Conservation (phyloP, 2,888 invertebrate species). For the Lomographa bimaculata region DNA sequence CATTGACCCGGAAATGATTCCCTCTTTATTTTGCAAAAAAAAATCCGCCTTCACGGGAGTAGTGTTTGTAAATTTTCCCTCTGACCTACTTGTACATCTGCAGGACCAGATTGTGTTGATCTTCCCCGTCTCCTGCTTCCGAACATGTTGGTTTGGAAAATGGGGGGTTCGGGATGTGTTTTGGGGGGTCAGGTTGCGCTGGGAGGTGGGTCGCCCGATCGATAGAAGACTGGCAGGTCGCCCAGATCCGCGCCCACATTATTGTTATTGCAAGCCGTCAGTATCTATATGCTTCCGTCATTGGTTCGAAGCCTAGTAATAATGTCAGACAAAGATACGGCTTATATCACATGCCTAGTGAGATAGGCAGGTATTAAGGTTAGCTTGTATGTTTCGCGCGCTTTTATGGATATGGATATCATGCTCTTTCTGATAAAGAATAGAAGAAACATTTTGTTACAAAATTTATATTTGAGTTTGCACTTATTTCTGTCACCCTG, state of each 20-base stretch:
- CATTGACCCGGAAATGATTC: conserved; percentile 74
- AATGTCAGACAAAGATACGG: conserved; percentile 59
- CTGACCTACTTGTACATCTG: conserved; percentile 80
- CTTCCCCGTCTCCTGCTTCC: conserved; percentile 51
- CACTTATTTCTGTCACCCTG: too few relatives aligned
- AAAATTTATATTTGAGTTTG: too few relatives aligned
- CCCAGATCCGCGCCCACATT: conserved; percentile 78
- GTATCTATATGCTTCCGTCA: conserved; percentile 73
- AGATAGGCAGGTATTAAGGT: conserved; percentile 38
- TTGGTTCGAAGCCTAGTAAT: conserved; percentile 74
- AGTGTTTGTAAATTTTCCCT: conserved; percentile 82
- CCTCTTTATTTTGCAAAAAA: conserved; percentile 71
- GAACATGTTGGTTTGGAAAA: conserved; percentile 43
- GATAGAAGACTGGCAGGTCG: conserved; percentile 80
- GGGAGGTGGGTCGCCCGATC: conserved; percentile 68
- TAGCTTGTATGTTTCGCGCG: conserved; percentile 40
- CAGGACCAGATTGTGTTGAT: conserved; percentile 56
- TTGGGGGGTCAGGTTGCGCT: conserved; percentile 61
- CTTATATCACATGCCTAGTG: conserved; percentile 10
- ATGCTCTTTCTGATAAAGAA: too few relatives aligned
- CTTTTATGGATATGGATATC: conserved; percentile 10
- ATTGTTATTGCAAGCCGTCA: conserved; percentile 79
- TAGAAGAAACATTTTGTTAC: too few relatives aligned
- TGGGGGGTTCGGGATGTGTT: conserved; percentile 57
- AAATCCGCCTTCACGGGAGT: conserved; percentile 55